Base-by-base conservation (phyloP, 2,888 invertebrate species). In the Thyatira batis region DNA sequence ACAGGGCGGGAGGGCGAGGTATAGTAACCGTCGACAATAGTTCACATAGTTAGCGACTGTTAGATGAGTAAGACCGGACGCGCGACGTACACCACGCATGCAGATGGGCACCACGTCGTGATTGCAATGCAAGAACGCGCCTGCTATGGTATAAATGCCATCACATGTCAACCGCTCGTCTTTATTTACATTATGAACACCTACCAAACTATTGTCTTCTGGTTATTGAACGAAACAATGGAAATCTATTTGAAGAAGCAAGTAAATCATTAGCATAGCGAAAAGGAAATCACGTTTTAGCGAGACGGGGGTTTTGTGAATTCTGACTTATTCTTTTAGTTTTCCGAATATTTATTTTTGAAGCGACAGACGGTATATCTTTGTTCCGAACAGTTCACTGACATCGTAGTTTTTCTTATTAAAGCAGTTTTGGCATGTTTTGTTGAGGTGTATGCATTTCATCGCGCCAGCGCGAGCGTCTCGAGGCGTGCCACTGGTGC, bases 31-130 rank as follows among this genome's bases (percentile, higher is more conserved):
- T 61, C 57, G 63, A 67, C 67, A 55, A 67, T 68, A 72, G 67
- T 76, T 80, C 79, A 75, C 80, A 82, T 79, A 82, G 82, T 78
- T 76, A 80, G 74, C 76, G 76, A 80, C 71, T 78, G 82, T 80
- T 77, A 84, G 83, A 86, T 87, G 89, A 88, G 87, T 87, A 88
- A 84, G 80, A 84, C 90, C 91, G 91, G 91, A 91, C 89, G 90
- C 87, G 73, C 65, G 68, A 73, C 71, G 70, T 76, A 78, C 81
- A 68, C 67, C 72, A 71, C 76, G 87, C 91, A 90, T 90, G 89
- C 85, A 85, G 88, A 89, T 89, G 81, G 78, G 73, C 73, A 66
- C 61, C 60, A 65, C 73, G 66, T 63, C 84, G 82, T 85, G 87
- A 85, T 90, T 84, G 87, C 87, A 83, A 90, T 90, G 82, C 89